Base-by-base conservation (phyloP, 53 echinoderm and acorn worm genomes). In the Mesocentrotus franciscanus region DNA sequence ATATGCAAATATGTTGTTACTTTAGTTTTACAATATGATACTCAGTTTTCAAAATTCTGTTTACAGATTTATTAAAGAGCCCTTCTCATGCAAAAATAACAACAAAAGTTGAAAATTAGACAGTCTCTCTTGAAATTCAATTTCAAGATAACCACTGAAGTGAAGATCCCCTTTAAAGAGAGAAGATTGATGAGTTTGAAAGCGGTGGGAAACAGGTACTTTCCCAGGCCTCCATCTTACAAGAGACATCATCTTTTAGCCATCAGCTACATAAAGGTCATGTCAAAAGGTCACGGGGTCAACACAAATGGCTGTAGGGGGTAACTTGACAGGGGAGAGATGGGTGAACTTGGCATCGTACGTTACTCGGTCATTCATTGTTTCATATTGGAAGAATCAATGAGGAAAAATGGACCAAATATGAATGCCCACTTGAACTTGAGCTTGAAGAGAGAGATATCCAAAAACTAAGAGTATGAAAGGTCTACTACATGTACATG, bases 221-320 rank as follows among this genome's bases (percentile, higher is more conserved):
- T 91, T 91, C 91, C 91, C 91, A 91, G 60, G 91, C 9, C 91
- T 91, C 35, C 32, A 36, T 39, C 81, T 39, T 17, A 81, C 39
- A 81, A 36, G 81, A 6, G 59, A 12, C 87, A 87, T 87, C 87
- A 87, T 87, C 87, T 87, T 29, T 29, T 42, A 56, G n/a, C 87
- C 87, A 87, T 87, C 87, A 87, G 87, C 87, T 87, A 87, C 87
- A 87, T 57, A 87, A 87, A 87, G 87, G 87, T 87, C 87, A 87
- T 57, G 87, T 58, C 90, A 61, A 90, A 24, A 90, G 61, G 90
- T 91, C 91, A 91, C 64, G 68, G 64, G 91, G 91, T 91, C 91
- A 91, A 36, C 9, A 34, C 34, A 64, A 91, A 91, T 91, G 91
- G 35, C 91, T 66, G 91, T 34, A 91, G 91, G 91, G 91, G 91